Percentiles rank a stretch among this genome's conserved stretches.
phyloP scores from a whole-genome alignment of 2,113 vertebrate genomes.

The Notarius quadriscutis region DNA sequence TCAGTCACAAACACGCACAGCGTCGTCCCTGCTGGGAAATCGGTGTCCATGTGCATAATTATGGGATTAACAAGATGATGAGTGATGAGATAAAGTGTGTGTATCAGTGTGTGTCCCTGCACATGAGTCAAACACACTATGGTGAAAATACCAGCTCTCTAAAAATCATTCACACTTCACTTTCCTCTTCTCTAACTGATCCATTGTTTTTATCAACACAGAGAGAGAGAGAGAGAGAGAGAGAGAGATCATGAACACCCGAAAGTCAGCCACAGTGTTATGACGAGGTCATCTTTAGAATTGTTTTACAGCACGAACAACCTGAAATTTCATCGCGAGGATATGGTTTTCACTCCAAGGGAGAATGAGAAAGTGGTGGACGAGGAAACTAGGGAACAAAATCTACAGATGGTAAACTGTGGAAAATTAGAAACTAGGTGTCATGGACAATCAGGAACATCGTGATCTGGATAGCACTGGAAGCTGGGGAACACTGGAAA shows the following conservation, averaged over 20 bases:
- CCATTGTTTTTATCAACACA: background rate
- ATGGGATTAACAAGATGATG: constrained; percentile 55
- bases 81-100: constrained; percentile 46
- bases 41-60: constrained; percentile 64
- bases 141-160: background rate
- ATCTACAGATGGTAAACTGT: background rate
- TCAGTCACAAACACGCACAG: constrained; percentile 37
- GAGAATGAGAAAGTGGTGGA: no score
- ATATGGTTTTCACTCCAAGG: background rate
- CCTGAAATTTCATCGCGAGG: background rate
- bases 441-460: no score
- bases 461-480: background rate
- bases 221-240: no score
- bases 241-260: background rate
- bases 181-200: background rate
- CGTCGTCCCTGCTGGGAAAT: constrained; percentile 66
- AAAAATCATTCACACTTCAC: constrained; percentile 4
- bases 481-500: background rate
- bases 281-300: background rate
- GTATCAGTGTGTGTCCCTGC: background rate
- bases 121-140: constrained; percentile 34
- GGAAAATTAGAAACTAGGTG: background rate
- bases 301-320: background rate
- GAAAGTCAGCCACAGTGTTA: background rate
- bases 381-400: background rate